Evolutionary conservation across 1,140 invertebrate species (phyloP).

Genomic region (Callitettix versicolor): DNA sequence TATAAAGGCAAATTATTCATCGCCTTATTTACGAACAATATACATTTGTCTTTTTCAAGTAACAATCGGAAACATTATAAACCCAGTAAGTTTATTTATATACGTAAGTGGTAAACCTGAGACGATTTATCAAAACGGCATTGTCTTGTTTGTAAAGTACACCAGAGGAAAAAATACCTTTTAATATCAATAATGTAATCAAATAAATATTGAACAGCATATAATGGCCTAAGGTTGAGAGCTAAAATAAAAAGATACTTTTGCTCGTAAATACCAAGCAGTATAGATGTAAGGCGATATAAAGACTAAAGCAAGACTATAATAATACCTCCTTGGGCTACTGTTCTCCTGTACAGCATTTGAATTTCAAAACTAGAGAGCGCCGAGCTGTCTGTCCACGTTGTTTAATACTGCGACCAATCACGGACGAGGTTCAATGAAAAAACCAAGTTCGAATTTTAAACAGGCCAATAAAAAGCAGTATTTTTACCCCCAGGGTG

Average conservation of each 20-base stretch:
- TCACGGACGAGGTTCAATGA: slow-evolving; percentile 11
- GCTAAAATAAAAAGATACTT: too few species aligned
- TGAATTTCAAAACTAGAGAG: slow-evolving; percentile 13
- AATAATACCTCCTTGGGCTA: slow-evolving; percentile 8
- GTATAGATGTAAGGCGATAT: too few species aligned
- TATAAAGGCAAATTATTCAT: too few species aligned
- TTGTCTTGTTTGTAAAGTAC: too few species aligned
- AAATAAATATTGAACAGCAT: slow-evolving; percentile 7
- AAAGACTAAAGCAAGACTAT: neutral
- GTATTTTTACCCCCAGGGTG: neutral
- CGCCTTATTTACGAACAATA: too few species aligned
- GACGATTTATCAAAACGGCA: too few species aligned
- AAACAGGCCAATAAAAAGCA: slow-evolving; percentile 12
- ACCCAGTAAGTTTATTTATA: too few species aligned
- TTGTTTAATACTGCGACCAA: slow-evolving; percentile 11
- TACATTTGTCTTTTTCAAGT: too few species aligned
- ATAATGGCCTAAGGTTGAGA: neutral
- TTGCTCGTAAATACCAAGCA: too few species aligned
- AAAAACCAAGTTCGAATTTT: slow-evolving; percentile 16
- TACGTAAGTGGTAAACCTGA: too few species aligned
- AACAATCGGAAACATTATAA: too few species aligned
- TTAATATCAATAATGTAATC: slow-evolving; percentile 7
- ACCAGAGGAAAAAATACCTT: too few species aligned
- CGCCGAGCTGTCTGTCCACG: slow-evolving; percentile 11
- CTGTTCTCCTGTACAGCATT: slow-evolving; percentile 6